phyloP scores from a whole-genome alignment of 2,888 invertebrate genomes.

The Drosophila anomalata region DNA sequence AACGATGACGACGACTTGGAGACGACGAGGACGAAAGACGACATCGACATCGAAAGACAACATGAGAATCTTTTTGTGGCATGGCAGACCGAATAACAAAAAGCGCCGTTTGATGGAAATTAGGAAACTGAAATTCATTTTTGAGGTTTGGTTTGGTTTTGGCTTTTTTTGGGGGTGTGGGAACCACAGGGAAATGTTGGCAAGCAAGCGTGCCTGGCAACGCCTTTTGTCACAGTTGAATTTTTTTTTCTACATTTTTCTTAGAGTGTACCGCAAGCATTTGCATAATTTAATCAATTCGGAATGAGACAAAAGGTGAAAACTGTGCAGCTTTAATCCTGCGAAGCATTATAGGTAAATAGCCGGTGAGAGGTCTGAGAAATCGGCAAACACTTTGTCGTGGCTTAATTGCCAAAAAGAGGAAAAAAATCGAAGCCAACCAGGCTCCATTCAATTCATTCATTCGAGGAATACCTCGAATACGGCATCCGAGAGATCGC shows the following conservation, averaged over 20 bases:
- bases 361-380: conserved; percentile 25
- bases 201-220: conserved; percentile 70
- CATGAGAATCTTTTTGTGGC: conserved; percentile 70
- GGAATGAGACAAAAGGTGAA: conserved; percentile 76
- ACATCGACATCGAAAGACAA: conserved; percentile 53
- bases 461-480: conserved; percentile 42
- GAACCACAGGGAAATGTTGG: conserved; percentile 42
- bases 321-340: conserved; percentile 49
- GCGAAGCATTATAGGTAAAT: conserved; percentile 17
- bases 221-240: conserved; percentile 77
- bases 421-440: conserved; percentile 10
- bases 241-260: conserved; percentile 24
- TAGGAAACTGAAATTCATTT: conserved; percentile 54
- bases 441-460: conserved; percentile 49
- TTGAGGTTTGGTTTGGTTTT: conserved; percentile 48
- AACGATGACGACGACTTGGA: conserved; percentile 21
- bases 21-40: conserved; percentile 46
- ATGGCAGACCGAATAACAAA: conserved; percentile 49
- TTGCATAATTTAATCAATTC: conserved; percentile 82
- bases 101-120: conserved; percentile 73
- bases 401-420: conserved; percentile 61
- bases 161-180: conserved; percentile 35
- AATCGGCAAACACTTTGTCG: conserved; percentile 52
- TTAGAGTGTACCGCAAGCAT: conserved; percentile 50
- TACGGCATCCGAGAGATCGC: conserved; percentile 67